phyloP scores from a whole-genome alignment of 2,113 vertebrate genomes.

The Microtus montanus region DNA sequence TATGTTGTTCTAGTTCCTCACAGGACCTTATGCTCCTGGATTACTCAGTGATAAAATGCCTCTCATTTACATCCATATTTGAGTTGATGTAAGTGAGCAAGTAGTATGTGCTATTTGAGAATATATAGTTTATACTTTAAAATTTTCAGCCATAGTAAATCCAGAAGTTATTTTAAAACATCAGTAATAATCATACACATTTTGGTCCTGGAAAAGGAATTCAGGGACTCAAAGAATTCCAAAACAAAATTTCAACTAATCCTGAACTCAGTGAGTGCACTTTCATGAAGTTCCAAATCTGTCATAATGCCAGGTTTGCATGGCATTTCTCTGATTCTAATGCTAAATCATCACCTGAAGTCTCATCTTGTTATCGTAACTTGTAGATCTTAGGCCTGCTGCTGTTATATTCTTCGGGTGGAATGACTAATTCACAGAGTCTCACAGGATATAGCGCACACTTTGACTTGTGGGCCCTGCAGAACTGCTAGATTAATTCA shows the following conservation, averaged over 20 bases:
- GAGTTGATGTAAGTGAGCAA: not conserved
- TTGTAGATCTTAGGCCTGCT: not conserved
- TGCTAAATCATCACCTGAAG: not conserved
- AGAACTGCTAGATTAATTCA: not conserved
- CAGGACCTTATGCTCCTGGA: not conserved
- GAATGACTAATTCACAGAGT: not conserved
- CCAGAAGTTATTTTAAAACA: not conserved
- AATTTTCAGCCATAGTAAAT: not conserved
- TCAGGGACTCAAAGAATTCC: not conserved
- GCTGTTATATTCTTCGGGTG: not conserved
- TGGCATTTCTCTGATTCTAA: not conserved
- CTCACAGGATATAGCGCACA: too few species aligned
- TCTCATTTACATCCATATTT: not conserved
- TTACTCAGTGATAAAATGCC: not conserved
- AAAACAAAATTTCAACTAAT: not conserved
- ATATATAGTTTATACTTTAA: conserved; percentile 21
- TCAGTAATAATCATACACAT: not conserved
- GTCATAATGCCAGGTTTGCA: not conserved
- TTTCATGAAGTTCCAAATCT: conserved; percentile 8
- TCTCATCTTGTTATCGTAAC: not conserved
- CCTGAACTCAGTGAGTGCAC: not conserved
- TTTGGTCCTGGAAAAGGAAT: not conserved
- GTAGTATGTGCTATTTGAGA: conserved; percentile 42
- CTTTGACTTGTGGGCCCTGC: not conserved
- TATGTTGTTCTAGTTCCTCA: not conserved